Evolutionary conservation across 1,140 invertebrate species (phyloP), one percentile per base, ranked within the genome.

Genomic region (Asbolus verrucosus): DNA sequence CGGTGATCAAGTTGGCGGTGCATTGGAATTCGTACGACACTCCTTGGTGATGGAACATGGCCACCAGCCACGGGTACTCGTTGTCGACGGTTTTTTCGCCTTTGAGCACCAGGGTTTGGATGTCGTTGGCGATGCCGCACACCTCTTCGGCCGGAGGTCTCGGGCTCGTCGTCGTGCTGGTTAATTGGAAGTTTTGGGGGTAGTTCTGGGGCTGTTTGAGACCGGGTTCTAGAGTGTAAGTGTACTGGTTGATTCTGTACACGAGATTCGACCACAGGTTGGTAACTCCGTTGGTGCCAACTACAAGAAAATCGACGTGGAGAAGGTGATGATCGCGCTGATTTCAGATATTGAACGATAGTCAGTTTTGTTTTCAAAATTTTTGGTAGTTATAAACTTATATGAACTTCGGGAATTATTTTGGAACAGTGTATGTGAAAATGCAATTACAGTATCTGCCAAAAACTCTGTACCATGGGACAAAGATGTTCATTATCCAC

Each of bases 1-100:
- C 43, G 4, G 80, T 80, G 15, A 82, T 76, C 19, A 82, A 71
- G 18, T 75, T 78, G 19, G 69, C 76, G 3, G 76, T 76, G 66
- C 80, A 81, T 14, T 76, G 73, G 54, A 81, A 82, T 6, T 77
- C 75, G 60, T 76, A 77, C 11, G 66, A 41, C 6, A 67, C 11
- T 36, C 73, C 39, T 24, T 71, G 13, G 16, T 43, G 4, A 16
- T 38, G 67, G 13, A 77, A 74, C 46, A 78, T 70, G n/a, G 76
- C 77, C 0, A 63, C 70, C 15, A 77, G 39, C 77, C 77, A 78
- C 9, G 77, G 77, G 54, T 62, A 78, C 6, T 71, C 62, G 8
- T 74, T 75, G 9, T 73, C 69, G 3, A 24, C 24, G 1, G 69
- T 73, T 14, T 69, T 62, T 14, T 69, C 65, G 5, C 75, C 76